These are phyloP conservation scores for Megalurothrips usitatus DNA, from an alignment of 2,888 invertebrate genomes.

Conservation along the genomic window DNA sequence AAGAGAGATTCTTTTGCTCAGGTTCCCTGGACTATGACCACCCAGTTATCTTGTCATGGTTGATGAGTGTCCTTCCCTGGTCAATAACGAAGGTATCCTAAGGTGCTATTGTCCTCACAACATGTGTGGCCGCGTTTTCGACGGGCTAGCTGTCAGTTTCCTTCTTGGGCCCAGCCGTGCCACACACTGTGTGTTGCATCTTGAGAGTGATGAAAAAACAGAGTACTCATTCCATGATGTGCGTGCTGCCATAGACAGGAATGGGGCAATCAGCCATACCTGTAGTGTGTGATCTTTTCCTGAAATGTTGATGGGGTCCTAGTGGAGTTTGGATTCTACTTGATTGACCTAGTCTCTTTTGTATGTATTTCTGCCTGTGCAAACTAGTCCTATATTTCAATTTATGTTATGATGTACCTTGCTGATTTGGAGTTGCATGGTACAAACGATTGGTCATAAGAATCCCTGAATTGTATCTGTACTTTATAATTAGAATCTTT, in stretches of 20 bases:
- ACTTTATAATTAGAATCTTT: neutral
- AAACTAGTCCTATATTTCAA: neutral
- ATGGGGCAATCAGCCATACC: neutral
- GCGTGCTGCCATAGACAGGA: neutral
- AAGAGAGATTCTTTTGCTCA: neutral
- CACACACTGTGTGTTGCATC: constrained; percentile 6
- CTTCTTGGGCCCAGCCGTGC: neutral
- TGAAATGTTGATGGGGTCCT: neutral
- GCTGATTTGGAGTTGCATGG: neutral
- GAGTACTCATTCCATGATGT: neutral
- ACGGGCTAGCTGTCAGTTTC: neutral
- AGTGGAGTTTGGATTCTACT: neutral
- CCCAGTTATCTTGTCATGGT: neutral
- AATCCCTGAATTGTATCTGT: neutral
- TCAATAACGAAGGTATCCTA: neutral
- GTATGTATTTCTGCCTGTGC: neutral
- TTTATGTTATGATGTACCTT: neutral
- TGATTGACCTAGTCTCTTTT: constrained; percentile 10
- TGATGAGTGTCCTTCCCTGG: neutral
- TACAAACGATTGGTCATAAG: neutral
- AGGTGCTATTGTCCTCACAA: constrained; percentile 9
- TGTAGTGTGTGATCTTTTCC: neutral
- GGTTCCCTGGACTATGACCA: constrained; percentile 3
- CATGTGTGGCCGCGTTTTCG: neutral
- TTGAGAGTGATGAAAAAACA: neutral